Evolutionary conservation across 2,888 invertebrate species (phyloP), one percentile per base, ranked within the genome.

Genomic region (Stenodema calcarata): DNA sequence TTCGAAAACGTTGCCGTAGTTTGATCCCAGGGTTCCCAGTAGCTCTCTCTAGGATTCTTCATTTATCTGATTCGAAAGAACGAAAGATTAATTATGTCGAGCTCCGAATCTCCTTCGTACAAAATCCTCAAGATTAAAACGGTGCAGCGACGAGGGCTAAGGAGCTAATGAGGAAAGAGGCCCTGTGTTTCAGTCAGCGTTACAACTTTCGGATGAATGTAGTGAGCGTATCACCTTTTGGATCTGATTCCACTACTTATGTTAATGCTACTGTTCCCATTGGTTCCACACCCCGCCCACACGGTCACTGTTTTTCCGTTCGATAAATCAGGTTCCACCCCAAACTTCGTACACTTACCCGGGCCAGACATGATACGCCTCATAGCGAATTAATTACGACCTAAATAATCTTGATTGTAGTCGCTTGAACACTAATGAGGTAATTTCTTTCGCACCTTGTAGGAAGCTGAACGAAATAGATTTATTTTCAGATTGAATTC

Each of bases 231-330:
- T 54, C 69, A 41, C 23, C 14, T 44, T 79, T 80, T 50, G 14
- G 82, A 82, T 82, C 82, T 54, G 82, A 35, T 62, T 28, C 54
- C 82, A 54, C 30, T 82, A 62, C 82, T 82, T 82, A 82, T 82
- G 82, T 82, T 82, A 82, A 82, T 82, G 82, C 82, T 82, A 82
- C 82, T 62, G 82, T 82, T 82, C 82, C 69, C 62, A n/a, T 28
- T 41, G 54, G 30, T 23, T 62, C 82, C 69, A 82, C 82, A 62
- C 62, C 7, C 62, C 62, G 62, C 62, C 62, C 62, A 62, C 62
- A 62, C 50, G 50, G 11, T 62, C 18, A 23, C 23, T 12, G 23
- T 9, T 62, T 11, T 27, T 35, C 42, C 44, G 0, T 16, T 62
- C 23, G 9, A 62, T 62, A 62, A 62, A 62, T 62, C 23, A 62